Percentiles rank a stretch among this genome's conserved stretches.
Conservation (phyloP, 2,797 vertebrate species). For the Enteromius trimaculatus region DNA sequence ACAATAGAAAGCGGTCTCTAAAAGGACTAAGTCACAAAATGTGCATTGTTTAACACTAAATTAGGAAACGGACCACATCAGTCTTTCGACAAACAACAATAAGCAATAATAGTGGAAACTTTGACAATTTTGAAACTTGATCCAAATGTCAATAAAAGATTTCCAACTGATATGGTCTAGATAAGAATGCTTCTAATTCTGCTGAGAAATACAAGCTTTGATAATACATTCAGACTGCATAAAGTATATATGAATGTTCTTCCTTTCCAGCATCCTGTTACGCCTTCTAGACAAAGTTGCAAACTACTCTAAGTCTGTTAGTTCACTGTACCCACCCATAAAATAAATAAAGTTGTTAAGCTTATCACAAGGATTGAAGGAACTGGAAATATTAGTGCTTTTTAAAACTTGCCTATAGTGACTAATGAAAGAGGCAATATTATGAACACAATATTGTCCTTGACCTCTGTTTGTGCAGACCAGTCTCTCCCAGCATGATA, state of each 20-base stretch:
- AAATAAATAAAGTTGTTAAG: constrained; percentile 47
- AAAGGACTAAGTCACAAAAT: background rate
- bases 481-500: background rate
- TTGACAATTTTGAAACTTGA: constrained; percentile 12
- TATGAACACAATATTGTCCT: background rate
- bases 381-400: background rate
- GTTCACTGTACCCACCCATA: constrained; percentile 41
- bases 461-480: background rate
- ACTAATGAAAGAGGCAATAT: background rate
- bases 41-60: background rate
- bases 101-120: constrained; percentile 11
- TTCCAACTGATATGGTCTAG: background rate
- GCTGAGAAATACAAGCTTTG: background rate
- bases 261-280: constrained; percentile 37
- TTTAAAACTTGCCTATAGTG: background rate
- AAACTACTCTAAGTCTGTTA: constrained; percentile 25
- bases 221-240: background rate
- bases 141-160: constrained; percentile 23
- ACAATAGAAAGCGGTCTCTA: background rate
- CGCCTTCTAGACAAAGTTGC: constrained; percentile 40
- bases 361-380: background rate
- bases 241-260: background rate
- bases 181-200: background rate
- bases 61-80: background rate
- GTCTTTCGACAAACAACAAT: background rate